Evolutionary conservation across 1,140 invertebrate genomes (phyloP), one percentile per base, ranked within the genome.

Genomic region (Eulimnadia texana): DNA sequence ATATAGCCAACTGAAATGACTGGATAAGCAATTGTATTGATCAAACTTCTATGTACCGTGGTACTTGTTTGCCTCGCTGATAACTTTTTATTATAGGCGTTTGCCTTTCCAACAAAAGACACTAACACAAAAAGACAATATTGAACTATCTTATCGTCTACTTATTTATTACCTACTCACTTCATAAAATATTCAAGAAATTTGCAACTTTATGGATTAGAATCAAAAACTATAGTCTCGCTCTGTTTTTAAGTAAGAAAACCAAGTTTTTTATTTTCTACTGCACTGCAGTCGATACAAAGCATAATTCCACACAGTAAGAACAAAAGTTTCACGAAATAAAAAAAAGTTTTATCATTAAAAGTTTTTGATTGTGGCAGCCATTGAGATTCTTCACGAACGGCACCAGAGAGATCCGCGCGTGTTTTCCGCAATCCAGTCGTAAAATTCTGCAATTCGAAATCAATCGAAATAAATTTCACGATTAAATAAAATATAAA

Each of bases 371-470:
- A 9, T 16, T 6, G 33, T 42, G 33, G 33, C 6, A 42, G 16
- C 6, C 33, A 42, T 42, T 9, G 16, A 9, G 33, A 42, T 16
- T 6, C 16, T 42, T 42, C 16, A 42, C 16, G 33, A 16, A 42
- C 33, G 6, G 55, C 55, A 58, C 27, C 19, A 58, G 9, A 33
- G 28, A n/a, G 55, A 25, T 16, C 42, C 55, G 13, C 42, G 13
- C 27, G 55, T 58, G 16, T 58, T 49, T 58, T 58, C 42, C 20
- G 24, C 55, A 16, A 58, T 58, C 55, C 55, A 58, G 20, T 27
- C 27, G 11, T 25, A 33, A 29, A 58, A 58, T 33, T 58, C 55
- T 58, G 16, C 9, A 58, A 3, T n/a, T n/a, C n/a, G n/a, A 49
- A 58, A 24, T 22, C 0, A 58, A 25, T n/a, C n/a, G n/a, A 13